A percentile compares a stretch with the other conserved stretches of the same genome.
Conservation (phyloP, 1,140 invertebrate species). For the Lordiphosa mommai region DNA sequence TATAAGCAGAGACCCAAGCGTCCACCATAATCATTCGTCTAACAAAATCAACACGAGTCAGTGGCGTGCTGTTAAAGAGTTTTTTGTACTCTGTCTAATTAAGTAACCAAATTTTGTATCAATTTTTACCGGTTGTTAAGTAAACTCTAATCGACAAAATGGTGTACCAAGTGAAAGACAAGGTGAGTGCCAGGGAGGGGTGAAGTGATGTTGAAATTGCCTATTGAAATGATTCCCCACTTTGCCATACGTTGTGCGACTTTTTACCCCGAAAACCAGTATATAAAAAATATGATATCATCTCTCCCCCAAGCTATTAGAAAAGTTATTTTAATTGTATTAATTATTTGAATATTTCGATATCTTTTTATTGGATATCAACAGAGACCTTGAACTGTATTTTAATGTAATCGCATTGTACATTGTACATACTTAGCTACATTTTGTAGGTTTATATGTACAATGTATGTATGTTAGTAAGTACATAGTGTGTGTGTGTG, state of each 20-base stretch:
- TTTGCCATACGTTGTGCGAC: constrained; percentile 1
- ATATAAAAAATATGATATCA: constrained; percentile 3
- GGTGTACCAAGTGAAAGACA: constrained; percentile 66
- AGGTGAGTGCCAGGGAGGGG: constrained; percentile 46
- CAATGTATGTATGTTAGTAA: not conserved
- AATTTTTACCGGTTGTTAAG: constrained; percentile 41
- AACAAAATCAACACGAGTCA: constrained; percentile 26
- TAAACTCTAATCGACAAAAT: constrained; percentile 33
- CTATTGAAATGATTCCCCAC: not conserved
- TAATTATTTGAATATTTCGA: no score
- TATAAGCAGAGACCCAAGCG: constrained; percentile 8
- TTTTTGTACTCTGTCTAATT: constrained; percentile 35
- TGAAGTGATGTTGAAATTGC: not conserved
- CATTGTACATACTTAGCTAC: not conserved
- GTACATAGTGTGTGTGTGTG: no score
- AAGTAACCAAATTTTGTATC: constrained; percentile 41
- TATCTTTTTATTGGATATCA: not conserved
- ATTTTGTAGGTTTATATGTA: not conserved
- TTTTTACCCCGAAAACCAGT: not conserved
- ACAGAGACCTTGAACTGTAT: not conserved
- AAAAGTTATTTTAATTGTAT: no score
- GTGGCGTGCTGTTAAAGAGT: constrained; percentile 22
- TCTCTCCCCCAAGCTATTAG: not conserved
- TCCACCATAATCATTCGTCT: constrained; percentile 22
- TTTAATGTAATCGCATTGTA: constrained; percentile 3